Evolutionary conservation across 2,888 invertebrate genomes (phyloP).

Genomic region (Petrolisthes manimaculis): DNA sequence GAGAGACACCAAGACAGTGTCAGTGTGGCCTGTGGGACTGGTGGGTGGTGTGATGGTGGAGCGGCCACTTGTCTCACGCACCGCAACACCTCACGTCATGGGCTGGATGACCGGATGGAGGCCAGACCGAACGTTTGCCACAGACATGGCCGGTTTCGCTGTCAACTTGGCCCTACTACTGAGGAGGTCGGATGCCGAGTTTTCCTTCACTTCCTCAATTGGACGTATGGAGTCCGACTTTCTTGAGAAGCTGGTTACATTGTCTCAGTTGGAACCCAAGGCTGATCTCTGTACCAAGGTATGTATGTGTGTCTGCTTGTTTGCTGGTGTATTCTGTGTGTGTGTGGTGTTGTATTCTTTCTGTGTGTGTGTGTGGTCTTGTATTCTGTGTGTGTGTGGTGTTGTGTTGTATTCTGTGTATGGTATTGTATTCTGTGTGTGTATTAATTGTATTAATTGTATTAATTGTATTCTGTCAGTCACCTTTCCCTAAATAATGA

Average conservation of each 20-base stretch:
- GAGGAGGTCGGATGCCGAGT: conserved; percentile 79
- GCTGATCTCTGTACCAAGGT: conserved; percentile 91
- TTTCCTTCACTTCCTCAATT: conserved; percentile 86
- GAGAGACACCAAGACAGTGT: conserved; percentile 83
- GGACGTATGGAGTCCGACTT: conserved; percentile 93
- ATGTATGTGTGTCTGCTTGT: conserved; percentile 35
- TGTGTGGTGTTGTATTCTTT: too few relatives aligned
- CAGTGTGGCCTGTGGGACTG: conserved; percentile 95
- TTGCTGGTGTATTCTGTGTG: too few relatives aligned
- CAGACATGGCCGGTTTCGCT: conserved; percentile 98
- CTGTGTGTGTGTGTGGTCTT: too few relatives aligned
- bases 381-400: too few relatives aligned
- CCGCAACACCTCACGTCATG: conserved; percentile 71
- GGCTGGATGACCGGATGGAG: conserved; percentile 86
- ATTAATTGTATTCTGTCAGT: too few relatives aligned
- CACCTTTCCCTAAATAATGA: too few relatives aligned
- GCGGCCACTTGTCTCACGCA: conserved; percentile 74
- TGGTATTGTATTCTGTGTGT: too few relatives aligned
- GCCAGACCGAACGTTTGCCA: conserved; percentile 90
- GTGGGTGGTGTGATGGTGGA: conserved; percentile 96
- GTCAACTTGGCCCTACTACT: conserved; percentile 83
- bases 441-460: too few relatives aligned
- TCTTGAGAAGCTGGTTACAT: conserved; percentile 78
- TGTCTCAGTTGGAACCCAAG: conserved; percentile 87
- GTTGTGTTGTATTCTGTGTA: too few relatives aligned